A percentile compares a stretch with the other conserved stretches of the same genome.
Conservation (phyloP, 2,113 vertebrate genomes). For the Abramis brama region DNA sequence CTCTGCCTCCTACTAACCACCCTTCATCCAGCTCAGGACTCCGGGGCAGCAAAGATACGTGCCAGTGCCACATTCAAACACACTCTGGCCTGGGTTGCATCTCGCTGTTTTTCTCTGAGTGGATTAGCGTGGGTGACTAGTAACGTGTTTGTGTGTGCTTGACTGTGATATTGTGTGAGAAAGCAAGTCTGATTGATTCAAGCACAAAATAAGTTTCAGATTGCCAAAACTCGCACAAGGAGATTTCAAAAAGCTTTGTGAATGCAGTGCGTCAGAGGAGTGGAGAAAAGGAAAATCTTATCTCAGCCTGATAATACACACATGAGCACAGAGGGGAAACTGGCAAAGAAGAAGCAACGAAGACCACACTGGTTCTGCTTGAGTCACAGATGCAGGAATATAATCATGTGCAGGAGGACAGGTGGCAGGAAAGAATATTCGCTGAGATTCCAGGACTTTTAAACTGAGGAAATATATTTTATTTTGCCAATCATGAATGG, state of each 20-base stretch:
- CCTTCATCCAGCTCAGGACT: constrained; percentile 44
- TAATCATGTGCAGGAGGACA: constrained; percentile 6
- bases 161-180: not conserved
- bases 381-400: constrained; percentile 16
- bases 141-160: not conserved
- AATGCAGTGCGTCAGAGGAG: constrained; percentile 1
- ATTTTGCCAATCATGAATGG: not conserved
- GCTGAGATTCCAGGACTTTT: not conserved
- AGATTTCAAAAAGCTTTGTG: constrained; percentile 37
- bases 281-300: constrained; percentile 24
- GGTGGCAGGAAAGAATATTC: not conserved
- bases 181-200: constrained; percentile 22
- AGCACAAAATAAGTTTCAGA: constrained; percentile 19
- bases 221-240: not conserved
- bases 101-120: constrained; percentile 11
- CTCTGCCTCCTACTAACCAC: constrained; percentile 30
- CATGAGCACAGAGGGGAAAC: constrained; percentile 23
- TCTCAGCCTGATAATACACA: constrained; percentile 34
- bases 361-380: not conserved
- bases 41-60: not conserved
- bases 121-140: constrained; percentile 31
- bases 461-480: not conserved
- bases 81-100: constrained; percentile 15
- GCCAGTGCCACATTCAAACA: constrained; percentile 31
- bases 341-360: constrained; percentile 20